Evolutionary conservation across 2,888 invertebrate genomes (phyloP), one percentile per base, ranked within the genome.

Genomic region (Eledone cirrhosa): DNA sequence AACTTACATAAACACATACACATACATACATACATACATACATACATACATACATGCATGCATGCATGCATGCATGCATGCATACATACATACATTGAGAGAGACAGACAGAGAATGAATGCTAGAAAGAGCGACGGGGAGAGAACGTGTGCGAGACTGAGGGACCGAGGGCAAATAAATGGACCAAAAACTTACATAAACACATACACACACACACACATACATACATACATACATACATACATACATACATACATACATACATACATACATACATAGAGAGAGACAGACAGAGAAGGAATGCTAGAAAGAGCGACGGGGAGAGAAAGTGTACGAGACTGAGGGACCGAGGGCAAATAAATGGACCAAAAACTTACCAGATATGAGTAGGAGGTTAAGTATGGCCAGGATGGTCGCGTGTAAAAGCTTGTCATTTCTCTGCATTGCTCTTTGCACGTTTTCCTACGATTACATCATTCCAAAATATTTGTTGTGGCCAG

Each of bases 281-380:
- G 8, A 8, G 16, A 29, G 8, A 29, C 33, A 69, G 13, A 22
- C 14, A 5, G 4, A 22, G n/a, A 13, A 11, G 11, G 2, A 33
- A 19, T 4, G 33, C 33, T 22, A 22, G 41, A 16, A 22, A 69
- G 33, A n/a, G n/a, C n/a, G n/a, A 67, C 29, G 27, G 22, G 67
- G 29, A 67, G 67, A 31, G 14, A 13, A 13, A 2, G 0, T 16
- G 5, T n/a, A 29, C 4, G 31, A 67, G 1, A 33, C 0, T 2
- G 16, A 22, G 33, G 14, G 1, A 53, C n/a, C 2, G 2, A 53
- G 22, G 14, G 4, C 29, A 29, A 13, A 67, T 16, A 67, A 72
- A 72, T 72, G 72, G n/a, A 72, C n/a, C 13, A 67, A 76, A 41
- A 76, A 76, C 76, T 76, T 76, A 76, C 76, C 76, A 48, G 76